Conservation (phyloP, 1,140 invertebrate genomes). For the Caerostris darwini region DNA sequence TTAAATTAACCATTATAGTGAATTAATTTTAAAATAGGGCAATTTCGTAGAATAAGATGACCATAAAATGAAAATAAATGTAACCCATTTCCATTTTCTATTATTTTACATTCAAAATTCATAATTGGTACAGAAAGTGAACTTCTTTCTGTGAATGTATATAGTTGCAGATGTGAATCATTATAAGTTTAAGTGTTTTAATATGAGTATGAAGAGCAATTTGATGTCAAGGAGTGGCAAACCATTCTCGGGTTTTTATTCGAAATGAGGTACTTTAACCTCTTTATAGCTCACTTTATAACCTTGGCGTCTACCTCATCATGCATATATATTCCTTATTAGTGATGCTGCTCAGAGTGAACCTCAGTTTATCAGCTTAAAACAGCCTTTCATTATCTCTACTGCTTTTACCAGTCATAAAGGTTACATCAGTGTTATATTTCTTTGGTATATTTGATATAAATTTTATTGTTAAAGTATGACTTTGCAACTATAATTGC, state of each 20-base stretch:
- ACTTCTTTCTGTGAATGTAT: not conserved
- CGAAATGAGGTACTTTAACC: not conserved
- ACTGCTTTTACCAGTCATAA: no score
- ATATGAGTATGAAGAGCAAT: not conserved
- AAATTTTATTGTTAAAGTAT: no score
- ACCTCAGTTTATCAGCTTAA: not conserved
- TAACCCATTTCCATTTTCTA: no score
- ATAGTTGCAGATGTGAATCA: not conserved
- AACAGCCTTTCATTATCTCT: not conserved
- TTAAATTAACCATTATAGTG: no score
- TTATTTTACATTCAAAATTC: not conserved
- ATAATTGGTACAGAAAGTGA: not conserved
- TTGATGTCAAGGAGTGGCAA: not conserved
- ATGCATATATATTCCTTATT: conserved; percentile 10
- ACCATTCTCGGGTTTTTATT: conserved; percentile 1
- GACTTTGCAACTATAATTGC: no score
- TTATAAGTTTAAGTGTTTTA: not conserved
- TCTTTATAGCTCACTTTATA: not conserved
- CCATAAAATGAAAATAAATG: no score
- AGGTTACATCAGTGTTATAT: no score
- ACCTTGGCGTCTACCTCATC: not conserved
- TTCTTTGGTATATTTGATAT: no score
- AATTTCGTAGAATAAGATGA: no score
- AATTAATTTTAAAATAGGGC: no score
- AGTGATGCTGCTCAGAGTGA: not conserved